A percentile compares a stretch with the other conserved stretches of the same genome.
Evolutionary conservation across 2,797 vertebrate species (phyloP).

Genomic region (Diplodus puntazzo): DNA sequence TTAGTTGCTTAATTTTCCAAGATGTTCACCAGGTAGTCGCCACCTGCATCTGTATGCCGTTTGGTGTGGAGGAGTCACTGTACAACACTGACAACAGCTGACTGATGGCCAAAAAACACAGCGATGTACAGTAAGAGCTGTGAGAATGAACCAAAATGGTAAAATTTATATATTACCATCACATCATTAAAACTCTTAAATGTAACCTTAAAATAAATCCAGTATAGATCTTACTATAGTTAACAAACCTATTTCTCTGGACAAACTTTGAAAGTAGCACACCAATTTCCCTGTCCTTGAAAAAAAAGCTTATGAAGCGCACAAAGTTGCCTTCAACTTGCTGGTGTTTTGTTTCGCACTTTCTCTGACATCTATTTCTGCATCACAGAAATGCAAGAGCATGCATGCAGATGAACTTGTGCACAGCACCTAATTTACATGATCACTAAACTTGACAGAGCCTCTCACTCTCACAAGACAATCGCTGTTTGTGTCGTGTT

Average conservation of each 20-base stretch:
- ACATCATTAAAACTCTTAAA: neutral
- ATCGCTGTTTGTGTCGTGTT: constrained; percentile 52
- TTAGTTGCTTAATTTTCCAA: neutral
- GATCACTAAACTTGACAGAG: constrained; percentile 41
- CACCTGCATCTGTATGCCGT: neutral
- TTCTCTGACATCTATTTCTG: constrained; percentile 9
- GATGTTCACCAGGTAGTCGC: neutral
- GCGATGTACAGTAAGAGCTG: neutral
- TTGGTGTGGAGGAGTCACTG: neutral
- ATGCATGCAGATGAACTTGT: constrained; percentile 29
- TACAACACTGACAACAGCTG: neutral
- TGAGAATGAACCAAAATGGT: neutral
- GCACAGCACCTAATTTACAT: constrained; percentile 47
- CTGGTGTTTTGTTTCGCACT: constrained; percentile 4
- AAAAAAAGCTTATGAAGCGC: neutral
- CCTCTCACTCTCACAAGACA: constrained; percentile 56
- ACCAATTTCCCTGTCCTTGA: neutral
- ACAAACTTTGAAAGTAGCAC: neutral
- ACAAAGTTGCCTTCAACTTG: neutral
- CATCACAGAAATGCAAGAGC: constrained; percentile 11
- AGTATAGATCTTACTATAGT: neutral
- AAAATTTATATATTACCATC: neutral
- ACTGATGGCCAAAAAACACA: neutral
- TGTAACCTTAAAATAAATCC: neutral
- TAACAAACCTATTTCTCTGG: neutral